Evolutionary conservation across 1,140 invertebrate genomes (phyloP).

Genomic region (Lerema accius): DNA sequence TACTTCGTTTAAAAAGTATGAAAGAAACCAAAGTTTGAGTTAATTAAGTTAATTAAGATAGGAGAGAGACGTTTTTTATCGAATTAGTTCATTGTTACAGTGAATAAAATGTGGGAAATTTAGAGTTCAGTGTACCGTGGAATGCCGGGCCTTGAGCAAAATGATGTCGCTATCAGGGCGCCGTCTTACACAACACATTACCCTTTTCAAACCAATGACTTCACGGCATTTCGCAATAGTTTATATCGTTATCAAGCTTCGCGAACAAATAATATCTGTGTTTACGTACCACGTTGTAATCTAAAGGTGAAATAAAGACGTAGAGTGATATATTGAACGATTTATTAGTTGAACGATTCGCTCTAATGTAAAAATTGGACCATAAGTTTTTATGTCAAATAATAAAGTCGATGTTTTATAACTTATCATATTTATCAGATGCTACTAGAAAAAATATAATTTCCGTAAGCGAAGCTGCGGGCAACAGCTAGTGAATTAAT

Average conservation of each 20-base stretch:
- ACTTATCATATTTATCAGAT: too few species aligned
- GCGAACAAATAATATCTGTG: too few species aligned
- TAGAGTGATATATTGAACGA: too few species aligned
- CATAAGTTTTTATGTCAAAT: too few species aligned
- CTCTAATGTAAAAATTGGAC: too few species aligned
- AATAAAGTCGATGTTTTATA: too few species aligned
- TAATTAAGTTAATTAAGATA: slow-evolving; percentile 26
- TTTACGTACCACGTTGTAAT: too few species aligned
- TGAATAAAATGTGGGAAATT: not conserved
- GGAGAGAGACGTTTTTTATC: not conserved
- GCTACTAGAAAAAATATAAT: too few species aligned
- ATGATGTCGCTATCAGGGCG: slow-evolving; percentile 25
- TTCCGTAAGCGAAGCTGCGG: too few species aligned
- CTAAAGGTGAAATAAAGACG: too few species aligned
- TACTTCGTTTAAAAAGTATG: slow-evolving; percentile 5
- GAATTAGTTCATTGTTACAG: slow-evolving; percentile 4
- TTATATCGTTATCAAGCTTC: slow-evolving; percentile 12
- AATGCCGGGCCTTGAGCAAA: slow-evolving; percentile 1
- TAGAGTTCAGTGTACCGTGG: not conserved
- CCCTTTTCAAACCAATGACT: slow-evolving; percentile 25
- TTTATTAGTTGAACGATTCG: too few species aligned
- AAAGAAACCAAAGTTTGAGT: slow-evolving; percentile 8
- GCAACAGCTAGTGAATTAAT: too few species aligned
- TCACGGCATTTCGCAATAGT: slow-evolving; percentile 24
- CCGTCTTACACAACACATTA: slow-evolving; percentile 26